Evolutionary conservation across 2,797 vertebrate genomes (phyloP).

Genomic region (Gymnothorax javanicus): DNA sequence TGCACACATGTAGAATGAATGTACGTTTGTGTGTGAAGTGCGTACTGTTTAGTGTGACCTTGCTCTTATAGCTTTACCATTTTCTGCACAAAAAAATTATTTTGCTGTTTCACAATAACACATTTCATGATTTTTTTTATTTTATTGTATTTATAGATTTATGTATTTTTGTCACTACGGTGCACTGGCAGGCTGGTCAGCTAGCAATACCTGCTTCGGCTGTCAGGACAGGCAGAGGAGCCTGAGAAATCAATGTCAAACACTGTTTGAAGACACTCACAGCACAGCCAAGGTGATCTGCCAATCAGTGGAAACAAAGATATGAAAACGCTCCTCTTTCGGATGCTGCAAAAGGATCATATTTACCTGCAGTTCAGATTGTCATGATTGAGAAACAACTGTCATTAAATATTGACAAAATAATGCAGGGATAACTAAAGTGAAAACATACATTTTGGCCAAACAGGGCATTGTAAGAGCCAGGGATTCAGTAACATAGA

Average conservation of each 20-base stretch:
- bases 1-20: no score
- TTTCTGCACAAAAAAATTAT: background rate
- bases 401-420: background rate
- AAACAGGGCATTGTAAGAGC: background rate
- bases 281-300: background rate
- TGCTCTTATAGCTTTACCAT: background rate
- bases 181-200: background rate
- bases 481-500: background rate
- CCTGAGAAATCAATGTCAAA: background rate
- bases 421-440: background rate
- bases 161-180: background rate
- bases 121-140: background rate
- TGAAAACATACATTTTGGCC: background rate
- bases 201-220: background rate
- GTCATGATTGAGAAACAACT: background rate
- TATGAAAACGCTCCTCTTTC: background rate
- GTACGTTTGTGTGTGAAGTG: background rate
- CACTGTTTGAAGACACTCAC: background rate
- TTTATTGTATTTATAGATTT: no score
- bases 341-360: background rate
- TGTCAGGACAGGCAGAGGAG: background rate
- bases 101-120: background rate
- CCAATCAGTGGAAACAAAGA: slow-evolving; percentile 4
- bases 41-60: background rate
- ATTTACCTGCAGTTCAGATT: background rate